These are phyloP conservation scores for Odobenus rosmarus DNA, from an alignment of 2,113 vertebrate species.

Conservation along the genomic window DNA sequence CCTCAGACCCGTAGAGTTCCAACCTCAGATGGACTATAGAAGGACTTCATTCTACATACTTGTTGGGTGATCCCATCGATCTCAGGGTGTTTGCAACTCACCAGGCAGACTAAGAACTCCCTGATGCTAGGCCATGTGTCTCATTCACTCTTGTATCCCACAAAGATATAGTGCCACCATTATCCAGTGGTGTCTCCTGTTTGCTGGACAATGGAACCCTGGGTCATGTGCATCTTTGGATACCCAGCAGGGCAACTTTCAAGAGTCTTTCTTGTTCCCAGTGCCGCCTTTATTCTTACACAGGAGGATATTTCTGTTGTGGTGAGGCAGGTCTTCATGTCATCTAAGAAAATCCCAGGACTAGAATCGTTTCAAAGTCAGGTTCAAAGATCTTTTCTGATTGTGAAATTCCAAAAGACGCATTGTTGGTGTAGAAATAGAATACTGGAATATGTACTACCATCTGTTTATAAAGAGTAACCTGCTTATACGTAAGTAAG, in stretches of 20 bases:
- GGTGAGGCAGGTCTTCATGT: neutral
- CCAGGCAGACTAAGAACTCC: no score
- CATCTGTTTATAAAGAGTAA: neutral
- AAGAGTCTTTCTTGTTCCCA: neutral
- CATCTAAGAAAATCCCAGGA: neutral
- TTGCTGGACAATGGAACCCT: neutral
- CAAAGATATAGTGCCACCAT: fast-evolving
- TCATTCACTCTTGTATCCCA: neutral
- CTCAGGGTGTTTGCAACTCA: neutral
- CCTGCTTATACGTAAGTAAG: fast-evolving
- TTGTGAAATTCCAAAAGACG: neutral
- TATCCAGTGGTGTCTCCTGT: fast-evolving
- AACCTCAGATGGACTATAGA: neutral
- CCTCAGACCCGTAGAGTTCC: neutral
- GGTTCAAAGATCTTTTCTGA: neutral
- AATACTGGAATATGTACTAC: neutral
- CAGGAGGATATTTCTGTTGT: neutral
- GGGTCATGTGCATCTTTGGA: neutral
- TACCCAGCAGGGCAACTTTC: neutral
- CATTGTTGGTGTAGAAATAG: neutral
- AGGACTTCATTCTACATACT: neutral
- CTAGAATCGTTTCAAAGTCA: neutral
- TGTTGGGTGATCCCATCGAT: neutral
- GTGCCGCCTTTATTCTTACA: neutral
- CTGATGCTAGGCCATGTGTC: fast-evolving